phyloP scores from a whole-genome alignment of 2,888 invertebrate species.

The Hyposoter dolosus region DNA sequence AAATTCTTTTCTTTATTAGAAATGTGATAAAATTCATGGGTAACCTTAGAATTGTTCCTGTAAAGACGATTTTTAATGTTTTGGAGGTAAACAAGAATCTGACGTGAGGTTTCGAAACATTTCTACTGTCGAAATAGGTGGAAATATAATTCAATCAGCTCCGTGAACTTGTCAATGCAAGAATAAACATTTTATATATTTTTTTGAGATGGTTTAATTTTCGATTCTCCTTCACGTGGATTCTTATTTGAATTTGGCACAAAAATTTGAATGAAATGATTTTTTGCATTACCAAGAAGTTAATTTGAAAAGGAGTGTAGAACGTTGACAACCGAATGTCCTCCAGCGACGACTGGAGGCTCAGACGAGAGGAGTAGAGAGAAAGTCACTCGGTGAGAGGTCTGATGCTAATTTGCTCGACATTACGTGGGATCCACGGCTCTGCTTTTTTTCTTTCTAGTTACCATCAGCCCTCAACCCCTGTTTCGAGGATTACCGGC shows the following conservation, averaged over 20 bases:
- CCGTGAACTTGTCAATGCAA: neutral
- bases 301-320: conserved; percentile 54
- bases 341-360: conserved; percentile 64
- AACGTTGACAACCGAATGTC: conserved; percentile 43
- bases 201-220: neutral
- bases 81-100: neutral
- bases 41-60: too few relatives aligned
- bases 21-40: too few relatives aligned
- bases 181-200: neutral
- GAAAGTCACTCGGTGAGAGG: conserved; percentile 59
- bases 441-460: conserved; percentile 34
- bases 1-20: too few relatives aligned
- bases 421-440: conserved; percentile 71
- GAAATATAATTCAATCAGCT: neutral
- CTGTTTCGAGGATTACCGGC: conserved; percentile 36
- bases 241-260: conserved; percentile 8
- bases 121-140: neutral
- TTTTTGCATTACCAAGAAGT: neutral
- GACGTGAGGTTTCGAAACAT: neutral
- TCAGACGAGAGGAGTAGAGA: neutral
- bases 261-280: neutral
- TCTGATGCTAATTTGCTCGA: conserved; percentile 75
- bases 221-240: neutral
- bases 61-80: too few relatives aligned
- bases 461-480: conserved; percentile 41